phyloP scores from a whole-genome alignment of 1,140 invertebrate genomes.

The Bombus waltoni region DNA sequence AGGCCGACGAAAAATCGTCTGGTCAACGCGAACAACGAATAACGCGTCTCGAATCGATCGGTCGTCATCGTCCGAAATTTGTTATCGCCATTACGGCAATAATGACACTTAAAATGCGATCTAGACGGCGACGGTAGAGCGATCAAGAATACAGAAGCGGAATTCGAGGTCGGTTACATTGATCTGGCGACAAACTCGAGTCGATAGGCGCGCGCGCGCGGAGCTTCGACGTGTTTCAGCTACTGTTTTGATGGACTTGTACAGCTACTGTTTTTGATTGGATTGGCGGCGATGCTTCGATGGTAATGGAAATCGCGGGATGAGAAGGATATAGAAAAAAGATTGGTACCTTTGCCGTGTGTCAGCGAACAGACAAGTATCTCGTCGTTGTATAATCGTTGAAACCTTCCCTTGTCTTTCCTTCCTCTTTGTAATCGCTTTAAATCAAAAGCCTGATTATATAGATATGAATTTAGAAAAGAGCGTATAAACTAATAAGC shows the following conservation, averaged over 20 bases:
- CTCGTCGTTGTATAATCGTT: background rate
- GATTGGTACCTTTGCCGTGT: too few species aligned
- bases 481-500: background rate
- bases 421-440: background rate
- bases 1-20: background rate
- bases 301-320: background rate
- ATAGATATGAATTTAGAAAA: background rate
- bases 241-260: background rate
- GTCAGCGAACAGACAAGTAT: background rate
- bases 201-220: too few species aligned
- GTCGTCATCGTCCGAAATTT: background rate
- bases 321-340: background rate
- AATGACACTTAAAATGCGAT: conserved; percentile 55
- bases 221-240: background rate
- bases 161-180: conserved; percentile 40
- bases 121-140: background rate
- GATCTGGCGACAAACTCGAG: conserved; percentile 17
- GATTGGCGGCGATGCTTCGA: background rate
- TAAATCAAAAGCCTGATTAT: background rate
- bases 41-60: background rate
- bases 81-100: conserved; percentile 1
- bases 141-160: conserved; percentile 4
- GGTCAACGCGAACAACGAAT: background rate
- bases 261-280: background rate
- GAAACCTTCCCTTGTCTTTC: background rate